Evolutionary conservation across 2,888 invertebrate genomes (phyloP), one percentile per base, ranked within the genome.

Genomic region (Ennomos fuscantarius): DNA sequence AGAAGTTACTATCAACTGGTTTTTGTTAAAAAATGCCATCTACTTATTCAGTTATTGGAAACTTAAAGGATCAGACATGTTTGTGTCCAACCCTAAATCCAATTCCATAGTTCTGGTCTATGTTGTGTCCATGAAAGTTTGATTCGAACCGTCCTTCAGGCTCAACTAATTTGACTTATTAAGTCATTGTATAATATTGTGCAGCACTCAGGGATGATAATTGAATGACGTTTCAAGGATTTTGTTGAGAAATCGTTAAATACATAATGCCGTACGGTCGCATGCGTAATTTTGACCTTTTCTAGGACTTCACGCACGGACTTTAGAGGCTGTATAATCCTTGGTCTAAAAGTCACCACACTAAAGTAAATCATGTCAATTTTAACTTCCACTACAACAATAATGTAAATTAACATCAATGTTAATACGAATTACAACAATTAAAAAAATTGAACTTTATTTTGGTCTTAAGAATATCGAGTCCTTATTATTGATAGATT

Each of bases 101-200:
- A 35, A 53, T 41, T 35, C 32, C 31, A 49, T 39, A 55, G 39
- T 48, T 49, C 43, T 55, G 37, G 48, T 34, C 37, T 44, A 15
- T 44, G 32, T 45, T 11, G 33, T n/a, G 46, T 36, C 56, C 51
- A 34, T 56, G 51, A 46, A 56, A 51, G 42, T 56, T 51, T 31
- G 51, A 37, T 46, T 46, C 31, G 46, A 32, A 40, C 39, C 39
- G 35, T 41, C 51, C 42, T 51, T 24, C 31, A 15, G 42, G 37
- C 37, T 24, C 9, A 8, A 31, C 24, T 39, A 46, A 46, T 42
- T 51, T 42, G 46, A 36, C 24, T 45, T 43, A 51, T 43, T 47
- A 35, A 55, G 15, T 44, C 49, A 40, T 5, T 31, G 32, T 41
- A 46, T 41, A 46, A 41, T 41, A 24, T 24, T 24, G 24, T 46